Base-by-base conservation (phyloP, 2,888 invertebrate species). In the Apocheima hispidaria region DNA sequence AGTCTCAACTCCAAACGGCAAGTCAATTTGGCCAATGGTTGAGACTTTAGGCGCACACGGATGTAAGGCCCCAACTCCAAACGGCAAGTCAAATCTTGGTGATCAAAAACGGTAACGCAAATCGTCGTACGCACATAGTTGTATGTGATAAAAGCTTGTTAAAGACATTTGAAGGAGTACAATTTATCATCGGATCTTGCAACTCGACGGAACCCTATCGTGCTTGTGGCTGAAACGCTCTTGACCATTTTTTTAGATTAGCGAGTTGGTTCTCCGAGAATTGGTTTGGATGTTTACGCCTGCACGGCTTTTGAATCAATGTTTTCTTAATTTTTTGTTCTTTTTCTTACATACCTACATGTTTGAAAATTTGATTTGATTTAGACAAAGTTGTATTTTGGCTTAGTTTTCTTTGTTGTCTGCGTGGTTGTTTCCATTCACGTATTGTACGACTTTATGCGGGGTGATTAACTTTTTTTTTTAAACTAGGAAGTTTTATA, bases 221-320 rank as follows among this genome's bases (percentile, higher is more conserved):
- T 35, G 12, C 1, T 6, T 18, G 10, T 35, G 9, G 9, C 26
- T n/a, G 10, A 14, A 18, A 38, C 51, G 6, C 16, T 46, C 43
- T 50, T 50, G 35, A 16, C 33, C 48, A 33, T 52, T 50, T 50
- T 51, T 88, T 84, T 84, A 81, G 86, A 90, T 88, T 89, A 88
- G 74, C 79, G 79, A 81, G 84, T 81, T 80, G 80, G 81, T 79
- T 73, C 74, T 73, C 63, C 71, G 83, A 81, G 87, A 79, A 86
- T 87, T 84, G 82, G 81, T 82, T 87, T 86, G 74, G 79, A 81
- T 79, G 77, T 81, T 79, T 84, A 88, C 88, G 86, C 85, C 81
- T 83, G 75, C 81, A 81, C 81, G 82, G 77, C 73, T 82, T 82
- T 83, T 74, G 70, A 28, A 40, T 40, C 51, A 71, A 78, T 50